phyloP scores from a whole-genome alignment of 1,140 invertebrate species.

The Chymomyza costata region DNA sequence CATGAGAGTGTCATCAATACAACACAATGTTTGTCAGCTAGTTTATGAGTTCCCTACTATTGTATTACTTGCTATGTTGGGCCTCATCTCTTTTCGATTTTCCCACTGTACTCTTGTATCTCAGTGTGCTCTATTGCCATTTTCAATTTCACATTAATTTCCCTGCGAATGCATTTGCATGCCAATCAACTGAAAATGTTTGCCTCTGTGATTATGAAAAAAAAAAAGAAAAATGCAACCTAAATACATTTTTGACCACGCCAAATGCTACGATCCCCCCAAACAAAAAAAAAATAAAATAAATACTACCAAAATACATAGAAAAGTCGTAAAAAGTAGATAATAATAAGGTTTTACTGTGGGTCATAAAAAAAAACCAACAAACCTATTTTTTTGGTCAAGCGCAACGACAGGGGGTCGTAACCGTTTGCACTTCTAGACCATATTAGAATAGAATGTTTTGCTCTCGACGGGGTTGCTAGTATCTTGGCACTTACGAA shows the following conservation, averaged over 20 bases:
- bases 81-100: constrained; percentile 41
- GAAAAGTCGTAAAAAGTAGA: constrained; percentile 50
- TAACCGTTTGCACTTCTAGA: too few species aligned
- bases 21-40: constrained; percentile 68
- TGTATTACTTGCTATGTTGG: constrained; percentile 20
- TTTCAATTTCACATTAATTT: constrained; percentile 72
- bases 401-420: constrained; percentile 61
- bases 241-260: constrained; percentile 58
- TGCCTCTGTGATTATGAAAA: constrained; percentile 45
- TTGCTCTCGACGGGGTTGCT: too few species aligned
- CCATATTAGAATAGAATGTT: too few species aligned
- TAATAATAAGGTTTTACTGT: constrained; percentile 37
- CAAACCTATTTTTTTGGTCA: constrained; percentile 62
- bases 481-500: too few species aligned
- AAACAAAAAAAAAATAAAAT: constrained; percentile 43
- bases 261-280: constrained; percentile 49
- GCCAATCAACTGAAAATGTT: constrained; percentile 26
- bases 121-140: constrained; percentile 19
- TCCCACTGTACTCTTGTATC: constrained; percentile 21
- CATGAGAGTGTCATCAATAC: constrained; percentile 70
- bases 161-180: constrained; percentile 47
- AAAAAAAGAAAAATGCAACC: too few species aligned
- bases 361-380: constrained; percentile 66
- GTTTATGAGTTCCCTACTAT: constrained; percentile 56
- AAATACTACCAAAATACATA: too few species aligned